Conservation (phyloP, 2,797 vertebrate species). For the Tenualosa ilisha region DNA sequence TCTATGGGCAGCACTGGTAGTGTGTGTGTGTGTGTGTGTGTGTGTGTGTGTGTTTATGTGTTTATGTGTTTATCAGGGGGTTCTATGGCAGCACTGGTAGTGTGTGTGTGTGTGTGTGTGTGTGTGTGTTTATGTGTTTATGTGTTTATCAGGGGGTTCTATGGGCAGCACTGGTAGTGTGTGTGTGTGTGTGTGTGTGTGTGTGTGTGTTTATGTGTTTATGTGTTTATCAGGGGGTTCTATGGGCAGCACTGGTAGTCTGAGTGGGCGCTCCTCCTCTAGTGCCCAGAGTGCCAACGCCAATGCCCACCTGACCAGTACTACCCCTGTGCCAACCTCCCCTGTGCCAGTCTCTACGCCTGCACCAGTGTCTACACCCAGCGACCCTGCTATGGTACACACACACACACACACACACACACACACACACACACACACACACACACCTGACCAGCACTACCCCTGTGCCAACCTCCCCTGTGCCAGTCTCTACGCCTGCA, state of each 20-base stretch:
- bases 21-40: no score
- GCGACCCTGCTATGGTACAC: constrained; percentile 50
- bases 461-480: constrained; percentile 30
- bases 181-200: no score
- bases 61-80: neutral
- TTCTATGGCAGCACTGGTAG: no score
- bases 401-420: neutral
- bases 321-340: constrained; percentile 59
- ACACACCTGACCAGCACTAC: neutral
- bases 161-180: no score
- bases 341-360: constrained; percentile 59
- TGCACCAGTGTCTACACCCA: neutral
- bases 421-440: neutral
- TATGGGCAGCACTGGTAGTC: constrained; percentile 72
- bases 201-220: no score
- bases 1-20: neutral
- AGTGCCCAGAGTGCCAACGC: constrained; percentile 71
- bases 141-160: no score
- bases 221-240: no score
- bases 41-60: neutral
- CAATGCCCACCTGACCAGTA: constrained; percentile 52
- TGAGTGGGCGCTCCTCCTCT: constrained; percentile 77
- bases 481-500: constrained; percentile 25
- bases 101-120: neutral
- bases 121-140: neutral